Conservation (phyloP, 2,797 vertebrate genomes). For the Sciurus carolinensis region DNA sequence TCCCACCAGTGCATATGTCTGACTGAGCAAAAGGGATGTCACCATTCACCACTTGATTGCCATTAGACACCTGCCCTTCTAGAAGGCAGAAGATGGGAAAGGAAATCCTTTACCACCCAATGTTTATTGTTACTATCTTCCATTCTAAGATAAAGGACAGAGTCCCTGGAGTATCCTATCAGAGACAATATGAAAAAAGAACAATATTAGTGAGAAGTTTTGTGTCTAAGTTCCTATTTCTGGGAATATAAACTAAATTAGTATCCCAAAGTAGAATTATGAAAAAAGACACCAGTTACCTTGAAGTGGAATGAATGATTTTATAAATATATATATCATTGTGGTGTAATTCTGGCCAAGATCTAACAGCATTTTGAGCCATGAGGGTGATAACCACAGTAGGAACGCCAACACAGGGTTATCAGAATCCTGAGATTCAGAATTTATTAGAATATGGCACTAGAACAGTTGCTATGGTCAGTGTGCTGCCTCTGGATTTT, state of each 20-base stretch:
- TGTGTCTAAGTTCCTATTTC: not conserved
- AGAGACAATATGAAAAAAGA: not conserved
- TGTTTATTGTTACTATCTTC: not conserved
- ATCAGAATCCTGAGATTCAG: not conserved
- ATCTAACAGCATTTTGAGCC: not conserved
- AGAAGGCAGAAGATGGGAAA: not conserved
- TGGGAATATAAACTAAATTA: not conserved
- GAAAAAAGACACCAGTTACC: not conserved
- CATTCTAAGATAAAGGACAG: not conserved
- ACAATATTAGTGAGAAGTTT: not conserved
- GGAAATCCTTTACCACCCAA: not conserved
- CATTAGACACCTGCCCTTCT: not conserved
- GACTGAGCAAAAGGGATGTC: not conserved
- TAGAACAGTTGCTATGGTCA: not conserved
- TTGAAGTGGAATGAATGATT: not conserved
- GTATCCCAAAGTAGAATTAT: not conserved
- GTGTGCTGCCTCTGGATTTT: not conserved
- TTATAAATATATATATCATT: not conserved
- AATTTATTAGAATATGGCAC: not conserved
- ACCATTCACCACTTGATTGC: not conserved
- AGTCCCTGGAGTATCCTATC: not conserved
- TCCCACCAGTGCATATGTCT: not conserved
- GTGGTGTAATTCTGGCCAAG: not conserved
- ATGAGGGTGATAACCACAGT: not conserved
- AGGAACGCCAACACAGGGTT: not conserved